Evolutionary conservation across 2,888 invertebrate species (phyloP).

Genomic region (Laspeyria flexula): DNA sequence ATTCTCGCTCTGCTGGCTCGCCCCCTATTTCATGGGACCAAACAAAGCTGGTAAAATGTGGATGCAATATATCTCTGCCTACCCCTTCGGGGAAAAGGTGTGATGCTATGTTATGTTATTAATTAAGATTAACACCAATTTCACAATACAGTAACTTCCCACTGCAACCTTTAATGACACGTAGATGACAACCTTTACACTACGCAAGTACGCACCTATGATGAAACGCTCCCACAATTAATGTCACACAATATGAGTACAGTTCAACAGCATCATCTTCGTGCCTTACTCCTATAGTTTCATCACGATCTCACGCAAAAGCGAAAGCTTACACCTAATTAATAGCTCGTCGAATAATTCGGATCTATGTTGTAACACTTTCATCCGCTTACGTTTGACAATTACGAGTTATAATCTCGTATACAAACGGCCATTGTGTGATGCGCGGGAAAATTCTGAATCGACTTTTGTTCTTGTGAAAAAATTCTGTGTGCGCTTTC

Average conservation of each 20-base stretch:
- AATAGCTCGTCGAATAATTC: constrained; percentile 60
- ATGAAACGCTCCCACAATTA: constrained; percentile 44
- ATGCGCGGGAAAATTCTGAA: constrained; percentile 40
- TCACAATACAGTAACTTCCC: neutral
- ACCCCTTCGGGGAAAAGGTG: no score
- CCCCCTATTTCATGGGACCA: no score
- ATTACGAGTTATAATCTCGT: constrained; percentile 43
- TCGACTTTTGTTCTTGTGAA: constrained; percentile 46
- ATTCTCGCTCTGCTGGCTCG: no score
- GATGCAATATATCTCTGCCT: no score
- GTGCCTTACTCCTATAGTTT: constrained; percentile 43
- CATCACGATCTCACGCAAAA: constrained; percentile 57
- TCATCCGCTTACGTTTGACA: constrained; percentile 55
- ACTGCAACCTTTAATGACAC: neutral
- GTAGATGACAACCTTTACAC: constrained; percentile 11
- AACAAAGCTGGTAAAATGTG: no score
- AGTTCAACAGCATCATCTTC: constrained; percentile 20
- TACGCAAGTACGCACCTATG: constrained; percentile 10
- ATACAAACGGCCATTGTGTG: constrained; percentile 39
- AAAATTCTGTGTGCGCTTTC: constrained; percentile 56
- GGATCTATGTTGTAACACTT: constrained; percentile 70
- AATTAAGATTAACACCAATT: neutral
- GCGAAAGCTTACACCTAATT: constrained; percentile 63
- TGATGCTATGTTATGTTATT: neutral
- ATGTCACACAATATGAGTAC: constrained; percentile 19